These are phyloP conservation scores for Melanchra persicariae DNA, from an alignment of 2,888 invertebrate species.

Conservation along the genomic window DNA sequence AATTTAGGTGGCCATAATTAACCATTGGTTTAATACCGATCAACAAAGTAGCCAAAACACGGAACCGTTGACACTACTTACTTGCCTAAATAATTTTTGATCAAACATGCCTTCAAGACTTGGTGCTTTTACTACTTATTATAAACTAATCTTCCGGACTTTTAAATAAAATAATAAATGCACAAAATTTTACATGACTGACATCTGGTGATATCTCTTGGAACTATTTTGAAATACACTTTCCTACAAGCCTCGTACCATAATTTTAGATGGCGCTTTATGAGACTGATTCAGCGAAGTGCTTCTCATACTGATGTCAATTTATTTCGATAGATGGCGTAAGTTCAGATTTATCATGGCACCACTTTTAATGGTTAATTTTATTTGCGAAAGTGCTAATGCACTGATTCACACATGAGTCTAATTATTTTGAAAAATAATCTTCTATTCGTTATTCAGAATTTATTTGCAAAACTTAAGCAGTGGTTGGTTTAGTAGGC, in stretches of 20 bases:
- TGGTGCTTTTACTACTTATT: too few species aligned
- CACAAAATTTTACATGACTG: background rate
- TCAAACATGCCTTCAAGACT: background rate
- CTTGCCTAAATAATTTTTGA: background rate
- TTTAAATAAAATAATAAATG: too few species aligned
- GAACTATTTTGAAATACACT: conserved; percentile 1
- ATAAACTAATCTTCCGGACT: too few species aligned
- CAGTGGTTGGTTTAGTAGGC: background rate
- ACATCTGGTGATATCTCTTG: conserved; percentile 21
- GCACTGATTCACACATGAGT: background rate
- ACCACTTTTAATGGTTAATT: background rate
- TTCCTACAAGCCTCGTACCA: background rate
- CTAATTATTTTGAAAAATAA: background rate
- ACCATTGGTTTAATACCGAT: too few species aligned
- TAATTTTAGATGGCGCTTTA: conserved; percentile 16
- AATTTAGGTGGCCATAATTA: too few species aligned
- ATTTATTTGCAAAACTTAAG: background rate
- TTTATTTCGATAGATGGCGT: conserved; percentile 28
- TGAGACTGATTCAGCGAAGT: background rate
- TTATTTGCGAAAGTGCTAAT: background rate
- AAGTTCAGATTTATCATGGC: background rate
- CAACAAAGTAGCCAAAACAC: too few species aligned
- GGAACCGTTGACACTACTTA: background rate
- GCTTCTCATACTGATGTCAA: background rate
- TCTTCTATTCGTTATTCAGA: background rate